A percentile compares a stretch with the other conserved stretches of the same genome.
phyloP scores from a whole-genome alignment of 2,113 vertebrate genomes.

The Oriolus oriolus region DNA sequence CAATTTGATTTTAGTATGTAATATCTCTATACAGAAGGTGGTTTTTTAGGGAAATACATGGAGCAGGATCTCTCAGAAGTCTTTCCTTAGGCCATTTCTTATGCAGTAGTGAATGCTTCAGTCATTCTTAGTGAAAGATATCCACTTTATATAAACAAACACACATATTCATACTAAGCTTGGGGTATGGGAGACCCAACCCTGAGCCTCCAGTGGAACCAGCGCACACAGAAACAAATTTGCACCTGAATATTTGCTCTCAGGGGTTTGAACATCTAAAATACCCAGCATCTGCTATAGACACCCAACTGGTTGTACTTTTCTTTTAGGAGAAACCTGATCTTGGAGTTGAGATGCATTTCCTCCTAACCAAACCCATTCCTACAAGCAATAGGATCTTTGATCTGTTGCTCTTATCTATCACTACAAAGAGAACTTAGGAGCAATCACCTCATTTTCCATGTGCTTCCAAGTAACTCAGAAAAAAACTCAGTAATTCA shows the following conservation, averaged over 20 bases:
- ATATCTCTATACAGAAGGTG: background rate
- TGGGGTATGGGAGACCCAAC: background rate
- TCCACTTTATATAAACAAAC: background rate
- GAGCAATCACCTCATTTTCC: background rate
- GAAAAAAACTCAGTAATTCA: background rate
- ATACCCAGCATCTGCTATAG: background rate
- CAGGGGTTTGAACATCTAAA: background rate
- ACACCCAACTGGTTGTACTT: background rate
- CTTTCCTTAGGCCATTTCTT: background rate
- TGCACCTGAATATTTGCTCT: background rate
- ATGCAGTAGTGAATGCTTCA: background rate
- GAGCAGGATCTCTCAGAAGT: background rate
- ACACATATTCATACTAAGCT: background rate
- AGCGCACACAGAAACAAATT: accelerated
- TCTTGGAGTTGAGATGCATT: background rate
- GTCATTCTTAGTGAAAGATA: background rate
- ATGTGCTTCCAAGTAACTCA: background rate
- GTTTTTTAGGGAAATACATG: background rate
- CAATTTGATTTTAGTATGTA: background rate
- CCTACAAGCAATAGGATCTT: background rate
- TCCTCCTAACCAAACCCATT: background rate
- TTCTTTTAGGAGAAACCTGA: background rate
- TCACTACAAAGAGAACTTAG: background rate
- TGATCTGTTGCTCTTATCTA: background rate
- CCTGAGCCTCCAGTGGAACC: background rate